These are phyloP conservation scores for Apus apus DNA, from an alignment of 2,113 vertebrate species.

Conservation along the genomic window DNA sequence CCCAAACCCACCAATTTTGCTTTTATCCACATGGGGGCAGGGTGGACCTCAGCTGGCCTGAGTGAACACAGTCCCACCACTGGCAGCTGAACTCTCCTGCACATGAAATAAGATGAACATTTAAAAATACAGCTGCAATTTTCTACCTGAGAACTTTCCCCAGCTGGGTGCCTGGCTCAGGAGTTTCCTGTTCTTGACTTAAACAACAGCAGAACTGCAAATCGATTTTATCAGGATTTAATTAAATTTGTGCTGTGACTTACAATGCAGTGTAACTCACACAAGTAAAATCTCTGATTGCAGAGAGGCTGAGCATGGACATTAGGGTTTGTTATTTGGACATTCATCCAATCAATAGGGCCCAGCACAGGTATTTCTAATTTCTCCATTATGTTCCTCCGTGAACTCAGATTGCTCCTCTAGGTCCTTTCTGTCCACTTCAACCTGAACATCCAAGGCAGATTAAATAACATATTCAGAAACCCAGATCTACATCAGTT, in stretches of 20 bases:
- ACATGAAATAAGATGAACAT: neutral
- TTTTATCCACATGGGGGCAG: neutral
- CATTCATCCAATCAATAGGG: neutral
- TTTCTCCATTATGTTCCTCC: neutral
- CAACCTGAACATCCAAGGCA: neutral
- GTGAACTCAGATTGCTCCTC: neutral
- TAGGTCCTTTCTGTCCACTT: neutral
- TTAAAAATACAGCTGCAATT: constrained; percentile 10
- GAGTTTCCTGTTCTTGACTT: neutral
- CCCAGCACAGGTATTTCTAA: neutral
- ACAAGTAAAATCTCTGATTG: neutral
- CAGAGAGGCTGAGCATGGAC: accelerated
- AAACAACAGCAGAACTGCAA: neutral
- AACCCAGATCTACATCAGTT: neutral
- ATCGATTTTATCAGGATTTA: constrained; percentile 49
- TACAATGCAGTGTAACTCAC: neutral
- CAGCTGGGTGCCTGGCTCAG: neutral
- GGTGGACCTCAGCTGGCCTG: neutral
- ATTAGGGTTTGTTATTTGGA: neutral
- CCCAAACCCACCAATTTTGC: neutral
- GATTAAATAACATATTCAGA: neutral
- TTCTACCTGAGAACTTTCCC: constrained; percentile 37
- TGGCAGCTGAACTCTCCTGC: neutral
- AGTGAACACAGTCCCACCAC: neutral
- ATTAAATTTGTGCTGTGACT: constrained; percentile 48